A percentile compares a stretch with the other conserved stretches of the same genome.
Evolutionary conservation across 2,797 vertebrate genomes (phyloP).

Genomic region (Alca torda): DNA sequence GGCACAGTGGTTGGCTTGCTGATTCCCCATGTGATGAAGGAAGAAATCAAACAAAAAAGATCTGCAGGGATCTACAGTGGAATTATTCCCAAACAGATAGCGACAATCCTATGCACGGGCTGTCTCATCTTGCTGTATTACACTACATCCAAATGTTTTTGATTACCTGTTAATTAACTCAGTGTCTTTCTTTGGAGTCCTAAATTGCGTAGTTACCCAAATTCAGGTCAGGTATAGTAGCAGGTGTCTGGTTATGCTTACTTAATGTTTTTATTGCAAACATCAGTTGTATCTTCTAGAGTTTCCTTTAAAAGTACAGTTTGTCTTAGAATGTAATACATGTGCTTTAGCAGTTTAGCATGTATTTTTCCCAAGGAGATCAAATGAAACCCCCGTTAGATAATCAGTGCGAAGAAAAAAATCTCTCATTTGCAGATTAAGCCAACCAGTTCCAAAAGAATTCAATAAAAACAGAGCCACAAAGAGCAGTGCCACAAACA

Average conservation of each 20-base stretch:
- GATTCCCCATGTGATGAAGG: not conserved
- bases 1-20: not conserved
- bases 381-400: slow-evolving; percentile 33
- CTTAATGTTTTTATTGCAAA: not conserved
- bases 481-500: not conserved
- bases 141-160: not conserved
- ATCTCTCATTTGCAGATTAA: not conserved
- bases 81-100: not conserved
- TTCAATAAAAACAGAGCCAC: not conserved
- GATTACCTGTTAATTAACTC: not conserved
- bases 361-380: slow-evolving; percentile 58
- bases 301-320: slow-evolving; percentile 11
- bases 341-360: not conserved
- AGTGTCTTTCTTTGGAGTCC: not conserved
- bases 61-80: not conserved
- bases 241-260: not conserved
- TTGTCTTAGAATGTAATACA: not conserved
- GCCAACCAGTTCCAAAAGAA: not conserved
- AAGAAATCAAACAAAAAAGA: not conserved
- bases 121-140: not conserved
- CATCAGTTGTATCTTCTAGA: not conserved
- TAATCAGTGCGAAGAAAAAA: not conserved
- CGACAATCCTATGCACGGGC: not conserved
- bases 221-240: not conserved
- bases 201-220: not conserved